Conservation (phyloP, 2,797 vertebrate species). For the Gambusia yucatana region DNA sequence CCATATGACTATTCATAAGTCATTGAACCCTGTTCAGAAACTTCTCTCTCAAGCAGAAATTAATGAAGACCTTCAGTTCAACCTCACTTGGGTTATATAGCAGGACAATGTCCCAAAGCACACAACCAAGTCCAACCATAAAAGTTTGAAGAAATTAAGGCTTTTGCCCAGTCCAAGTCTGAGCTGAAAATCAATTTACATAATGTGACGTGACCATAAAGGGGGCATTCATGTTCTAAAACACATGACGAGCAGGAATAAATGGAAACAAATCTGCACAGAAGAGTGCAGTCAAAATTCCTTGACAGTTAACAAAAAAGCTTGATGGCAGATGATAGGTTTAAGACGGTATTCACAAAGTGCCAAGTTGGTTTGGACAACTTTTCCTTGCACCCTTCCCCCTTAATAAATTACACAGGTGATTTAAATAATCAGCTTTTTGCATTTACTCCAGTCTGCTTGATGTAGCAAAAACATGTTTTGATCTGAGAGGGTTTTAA, state of each 20-base stretch:
- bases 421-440: neutral
- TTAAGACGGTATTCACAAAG: neutral
- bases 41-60: neutral
- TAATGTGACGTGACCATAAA: neutral
- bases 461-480: neutral
- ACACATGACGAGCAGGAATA: neutral
- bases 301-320: neutral
- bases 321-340: neutral
- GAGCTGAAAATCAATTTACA: neutral
- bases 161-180: neutral
- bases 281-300: neutral
- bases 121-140: neutral
- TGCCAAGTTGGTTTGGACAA: neutral
- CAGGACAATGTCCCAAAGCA: neutral
- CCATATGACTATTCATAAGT: neutral
- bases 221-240: neutral
- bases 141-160: neutral
- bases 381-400: neutral
- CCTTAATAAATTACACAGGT: neutral
- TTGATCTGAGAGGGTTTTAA: neutral
- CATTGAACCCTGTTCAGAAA: neutral
- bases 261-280: neutral
- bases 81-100: neutral
- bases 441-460: neutral
- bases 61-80: neutral